These are phyloP conservation scores for Silvanus unidentatus DNA, from an alignment of 2,888 invertebrate species.

Conservation along the genomic window DNA sequence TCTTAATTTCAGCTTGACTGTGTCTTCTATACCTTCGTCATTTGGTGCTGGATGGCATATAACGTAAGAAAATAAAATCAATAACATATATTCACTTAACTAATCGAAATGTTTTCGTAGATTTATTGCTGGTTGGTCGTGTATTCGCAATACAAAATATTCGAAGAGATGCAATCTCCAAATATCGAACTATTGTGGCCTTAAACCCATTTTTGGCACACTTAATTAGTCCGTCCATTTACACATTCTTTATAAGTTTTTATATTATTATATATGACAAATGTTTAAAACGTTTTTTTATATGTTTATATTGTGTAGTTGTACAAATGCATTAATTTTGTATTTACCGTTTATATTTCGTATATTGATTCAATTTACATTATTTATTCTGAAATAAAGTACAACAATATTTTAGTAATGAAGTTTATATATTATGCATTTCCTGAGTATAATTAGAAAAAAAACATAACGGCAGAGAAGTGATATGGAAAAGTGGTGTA, in stretches of 20 bases:
- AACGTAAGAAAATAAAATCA: conserved; percentile 60
- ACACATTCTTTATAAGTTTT: not conserved
- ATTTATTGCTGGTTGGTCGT: conserved; percentile 84
- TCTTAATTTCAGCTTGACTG: conserved; percentile 62
- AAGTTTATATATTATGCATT: too few species aligned
- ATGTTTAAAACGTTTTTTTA: not conserved
- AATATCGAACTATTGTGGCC: conserved; percentile 76
- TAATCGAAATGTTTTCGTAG: conserved; percentile 50
- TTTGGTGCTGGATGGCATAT: conserved; percentile 79
- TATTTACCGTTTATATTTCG: too few species aligned
- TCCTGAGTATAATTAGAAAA: too few species aligned
- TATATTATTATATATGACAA: not conserved
- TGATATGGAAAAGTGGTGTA: too few species aligned
- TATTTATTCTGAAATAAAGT: too few species aligned
- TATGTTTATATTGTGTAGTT: too few species aligned
- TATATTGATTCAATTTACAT: too few species aligned
- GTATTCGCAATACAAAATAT: conserved; percentile 76
- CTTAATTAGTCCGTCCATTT: not conserved
- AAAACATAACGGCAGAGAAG: too few species aligned
- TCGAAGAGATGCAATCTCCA: conserved; percentile 75
- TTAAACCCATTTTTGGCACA: conserved; percentile 33
- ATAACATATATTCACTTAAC: conserved; percentile 1
- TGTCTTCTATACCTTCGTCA: conserved; percentile 67
- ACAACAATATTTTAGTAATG: too few species aligned
- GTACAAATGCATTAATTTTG: too few species aligned